Evolutionary conservation across 2,888 invertebrate species (phyloP).

Genomic region (Luffia ferchaultella): DNA sequence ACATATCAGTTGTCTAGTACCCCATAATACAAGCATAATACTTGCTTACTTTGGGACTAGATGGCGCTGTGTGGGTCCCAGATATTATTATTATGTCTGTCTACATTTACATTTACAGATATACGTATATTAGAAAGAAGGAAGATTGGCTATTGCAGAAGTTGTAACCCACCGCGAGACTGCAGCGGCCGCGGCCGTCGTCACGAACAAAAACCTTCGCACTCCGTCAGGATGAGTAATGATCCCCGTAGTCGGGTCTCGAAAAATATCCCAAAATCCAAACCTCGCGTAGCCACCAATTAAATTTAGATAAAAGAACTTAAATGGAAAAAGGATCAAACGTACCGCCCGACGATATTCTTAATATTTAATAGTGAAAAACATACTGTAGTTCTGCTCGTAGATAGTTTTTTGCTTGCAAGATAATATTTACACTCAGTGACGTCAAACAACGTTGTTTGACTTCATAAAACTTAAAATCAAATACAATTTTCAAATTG

Average conservation of each 20-base stretch:
- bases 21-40: no score
- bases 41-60: no score
- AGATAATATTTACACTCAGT: no score
- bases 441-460: no score
- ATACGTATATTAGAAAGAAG: not conserved
- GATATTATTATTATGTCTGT: no score
- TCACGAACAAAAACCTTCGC: constrained; percentile 3
- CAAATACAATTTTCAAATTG: no score
- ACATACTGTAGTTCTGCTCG: no score
- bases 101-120: no score
- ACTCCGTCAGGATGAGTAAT: constrained; percentile 41
- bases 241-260: constrained; percentile 24
- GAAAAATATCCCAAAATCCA: constrained; percentile 39
- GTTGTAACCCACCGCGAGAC: constrained; percentile 39
- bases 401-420: no score
- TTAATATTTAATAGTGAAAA: constrained; percentile 1
- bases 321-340: constrained; percentile 6
- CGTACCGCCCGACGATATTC: constrained; percentile 1
- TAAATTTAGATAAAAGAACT: constrained; percentile 37
- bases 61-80: no score
- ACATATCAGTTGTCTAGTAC: no score
- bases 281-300: constrained; percentile 36
- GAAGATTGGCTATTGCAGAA: constrained; percentile 29
- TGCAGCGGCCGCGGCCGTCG: constrained; percentile 23
- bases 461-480: no score